phyloP scores from a whole-genome alignment of 2,888 invertebrate genomes.

The Plusia festucae region DNA sequence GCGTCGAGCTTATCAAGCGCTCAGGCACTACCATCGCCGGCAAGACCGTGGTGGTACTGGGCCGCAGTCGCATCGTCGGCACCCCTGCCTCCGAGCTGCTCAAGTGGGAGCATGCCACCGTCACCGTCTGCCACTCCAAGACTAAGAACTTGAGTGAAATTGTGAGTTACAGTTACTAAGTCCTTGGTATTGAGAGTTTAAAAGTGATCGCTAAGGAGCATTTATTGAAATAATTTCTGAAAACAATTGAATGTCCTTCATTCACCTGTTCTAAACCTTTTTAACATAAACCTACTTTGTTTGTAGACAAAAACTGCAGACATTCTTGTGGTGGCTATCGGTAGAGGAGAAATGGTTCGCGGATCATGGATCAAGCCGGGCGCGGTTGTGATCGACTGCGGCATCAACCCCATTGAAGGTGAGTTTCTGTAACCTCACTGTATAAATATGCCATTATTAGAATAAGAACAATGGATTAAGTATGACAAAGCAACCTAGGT shows the following conservation, averaged over 20 bases:
- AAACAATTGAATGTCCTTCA: too few species aligned
- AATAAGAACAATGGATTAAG: conserved; percentile 45
- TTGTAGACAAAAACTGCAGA: conserved; percentile 94
- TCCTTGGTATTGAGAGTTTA: too few species aligned
- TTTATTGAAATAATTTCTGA: too few species aligned
- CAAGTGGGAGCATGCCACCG: conserved; percentile 99
- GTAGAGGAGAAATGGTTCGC: conserved; percentile 96
- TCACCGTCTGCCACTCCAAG: conserved; percentile 98
- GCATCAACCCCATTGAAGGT: conserved; percentile 98
- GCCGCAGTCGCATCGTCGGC: conserved; percentile 99
- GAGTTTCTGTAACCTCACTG: conserved; percentile 40
- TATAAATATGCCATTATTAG: conserved; percentile 17
- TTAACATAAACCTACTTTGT: too few species aligned
- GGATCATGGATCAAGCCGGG: conserved; percentile 99
- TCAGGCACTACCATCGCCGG: conserved; percentile 94
- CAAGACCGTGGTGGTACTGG: conserved; percentile 97
- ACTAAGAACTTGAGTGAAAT: conserved; percentile 94
- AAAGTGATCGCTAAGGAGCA: too few species aligned
- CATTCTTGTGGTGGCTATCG: conserved; percentile 98
- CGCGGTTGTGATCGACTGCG: conserved; percentile 99
- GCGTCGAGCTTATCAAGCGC: conserved; percentile 96
- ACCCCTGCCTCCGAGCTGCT: conserved; percentile 98
- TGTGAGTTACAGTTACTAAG: conserved; percentile 89
- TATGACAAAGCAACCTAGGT: conserved; percentile 27
- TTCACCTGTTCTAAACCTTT: too few species aligned